Evolutionary conservation across 2,888 invertebrate species (phyloP).

Genomic region (Sphecodes monilicornis): DNA sequence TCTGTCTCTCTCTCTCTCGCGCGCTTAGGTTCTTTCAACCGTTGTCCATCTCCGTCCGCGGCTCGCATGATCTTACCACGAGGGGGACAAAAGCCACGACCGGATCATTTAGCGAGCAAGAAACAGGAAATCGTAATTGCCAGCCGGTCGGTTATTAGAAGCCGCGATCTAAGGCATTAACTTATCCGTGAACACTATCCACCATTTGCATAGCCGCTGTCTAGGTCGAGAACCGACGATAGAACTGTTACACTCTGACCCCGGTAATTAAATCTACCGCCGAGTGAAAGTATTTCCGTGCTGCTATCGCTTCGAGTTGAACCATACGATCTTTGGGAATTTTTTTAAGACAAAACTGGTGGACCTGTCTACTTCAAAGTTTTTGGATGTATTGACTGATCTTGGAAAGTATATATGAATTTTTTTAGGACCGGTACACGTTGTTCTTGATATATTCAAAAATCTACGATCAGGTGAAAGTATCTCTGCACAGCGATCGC

Average conservation of each 20-base stretch:
- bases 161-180: constrained; percentile 60
- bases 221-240: constrained; percentile 52
- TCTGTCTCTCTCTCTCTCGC: constrained; percentile 12
- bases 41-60: neutral
- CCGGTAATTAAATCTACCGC: neutral
- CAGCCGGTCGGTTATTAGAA: constrained; percentile 63
- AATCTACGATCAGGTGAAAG: constrained; percentile 54
- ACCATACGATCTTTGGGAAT: neutral
- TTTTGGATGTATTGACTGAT: neutral
- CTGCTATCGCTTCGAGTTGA: neutral
- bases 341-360: neutral
- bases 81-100: constrained; percentile 52
- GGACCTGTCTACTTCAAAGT: neutral
- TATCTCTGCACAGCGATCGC: constrained; percentile 23
- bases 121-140: constrained; percentile 70
- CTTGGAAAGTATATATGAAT: neutral
- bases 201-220: constrained; percentile 59
- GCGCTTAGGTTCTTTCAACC: neutral
- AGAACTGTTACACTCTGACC: constrained; percentile 56
- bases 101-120: constrained; percentile 56
- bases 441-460: constrained; percentile 39
- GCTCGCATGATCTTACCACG: constrained; percentile 26
- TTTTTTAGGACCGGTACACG: constrained; percentile 32
- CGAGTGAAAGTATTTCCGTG: neutral
- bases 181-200: constrained; percentile 56